Evolutionary conservation across 1,140 invertebrate species (phyloP), one percentile per base, ranked within the genome.

Genomic region (Drosophila teissieri): DNA sequence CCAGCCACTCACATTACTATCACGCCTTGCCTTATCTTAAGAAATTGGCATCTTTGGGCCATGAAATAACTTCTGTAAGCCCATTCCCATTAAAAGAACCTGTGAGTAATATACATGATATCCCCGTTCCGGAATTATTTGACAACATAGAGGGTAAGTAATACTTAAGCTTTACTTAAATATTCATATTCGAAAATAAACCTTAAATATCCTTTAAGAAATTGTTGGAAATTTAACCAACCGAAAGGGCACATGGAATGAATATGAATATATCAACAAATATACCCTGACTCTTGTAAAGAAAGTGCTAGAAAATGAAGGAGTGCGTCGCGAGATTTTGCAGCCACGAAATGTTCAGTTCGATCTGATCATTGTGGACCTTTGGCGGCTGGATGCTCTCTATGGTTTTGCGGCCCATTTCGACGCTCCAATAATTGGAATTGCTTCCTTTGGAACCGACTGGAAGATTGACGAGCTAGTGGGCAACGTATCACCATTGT

Each of bases 381-480:
- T 70, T 0, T 70, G 63, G 67, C 34, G 51, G 7, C 12, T 31
- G 14, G 67, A 70, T 2, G 49, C 42, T 17, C 34, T 70, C 4
- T 70, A 68, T 27, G 63, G 63, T 1, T n/a, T 70, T 17, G 63
- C 63, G 0, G 42, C 34, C 4, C 56, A 68, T 15, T 70, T 70
- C 1, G 36, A 69, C 7, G 51, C 67, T 4, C 67, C 67, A 1
- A 48, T 70, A 11, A 70, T 70, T 19, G 67, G 63, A 39, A 22
- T 70, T n/a, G 67, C 63, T 2, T 24, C 67, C 0, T 48, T 34
- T 17, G 67, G 67, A 8, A 69, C 36, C 0, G 67, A 70, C 11
- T 70, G 63, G 67, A 70, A 53, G 36, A 70, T 69, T 3, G 67
- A 70, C 12, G 42, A 37, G 10, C n/a, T 70, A 36, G 63, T 56